These are phyloP conservation scores for Margarornis squamiger DNA, from an alignment of 2,797 vertebrate species.

Conservation along the genomic window DNA sequence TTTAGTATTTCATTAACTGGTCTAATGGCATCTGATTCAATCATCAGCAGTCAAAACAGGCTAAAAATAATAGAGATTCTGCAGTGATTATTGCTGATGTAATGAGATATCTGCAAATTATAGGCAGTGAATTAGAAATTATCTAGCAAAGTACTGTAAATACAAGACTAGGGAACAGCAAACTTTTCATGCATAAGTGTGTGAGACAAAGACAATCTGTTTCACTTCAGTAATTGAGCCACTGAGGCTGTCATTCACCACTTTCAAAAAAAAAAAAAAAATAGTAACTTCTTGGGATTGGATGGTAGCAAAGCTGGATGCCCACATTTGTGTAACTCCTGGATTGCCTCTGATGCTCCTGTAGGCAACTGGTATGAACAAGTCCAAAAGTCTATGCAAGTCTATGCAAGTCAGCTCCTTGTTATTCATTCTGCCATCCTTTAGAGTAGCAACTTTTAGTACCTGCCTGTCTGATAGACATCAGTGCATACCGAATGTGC, in stretches of 20 bases:
- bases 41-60: neutral
- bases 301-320: neutral
- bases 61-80: neutral
- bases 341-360: neutral
- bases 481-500: fast-evolving
- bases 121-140: neutral
- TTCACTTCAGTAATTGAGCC: neutral
- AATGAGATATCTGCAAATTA: slow-evolving; percentile 9
- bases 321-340: neutral
- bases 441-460: neutral
- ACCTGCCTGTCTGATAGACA: neutral
- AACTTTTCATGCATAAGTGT: neutral
- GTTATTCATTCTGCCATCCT: neutral
- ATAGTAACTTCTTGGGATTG: neutral
- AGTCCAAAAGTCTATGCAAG: neutral
- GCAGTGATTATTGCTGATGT: neutral
- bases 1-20: neutral
- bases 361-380: neutral
- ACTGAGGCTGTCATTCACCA: neutral
- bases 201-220: neutral
- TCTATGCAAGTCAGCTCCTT: neutral
- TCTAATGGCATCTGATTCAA: neutral
- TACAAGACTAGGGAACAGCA: neutral
- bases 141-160: neutral
- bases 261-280: neutral